Conservation (phyloP, 2,113 vertebrate genomes). For the Nycticebus coucang region DNA sequence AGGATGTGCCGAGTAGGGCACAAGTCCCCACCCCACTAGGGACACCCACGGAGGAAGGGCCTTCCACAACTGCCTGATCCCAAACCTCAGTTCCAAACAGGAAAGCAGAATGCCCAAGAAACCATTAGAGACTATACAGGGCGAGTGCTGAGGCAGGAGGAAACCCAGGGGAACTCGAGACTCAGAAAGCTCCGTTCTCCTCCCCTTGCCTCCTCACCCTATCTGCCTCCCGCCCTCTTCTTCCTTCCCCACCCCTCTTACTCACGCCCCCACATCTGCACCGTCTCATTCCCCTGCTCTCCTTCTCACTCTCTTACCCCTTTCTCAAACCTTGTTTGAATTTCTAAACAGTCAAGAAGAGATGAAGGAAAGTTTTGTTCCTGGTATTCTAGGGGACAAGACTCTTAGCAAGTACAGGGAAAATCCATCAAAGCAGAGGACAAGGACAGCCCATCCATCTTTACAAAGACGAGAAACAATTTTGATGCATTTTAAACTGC, state of each 20-base stretch:
- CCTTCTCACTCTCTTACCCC: background rate
- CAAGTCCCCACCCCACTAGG: background rate
- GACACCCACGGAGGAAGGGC: background rate
- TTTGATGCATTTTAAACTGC: constrained; percentile 1
- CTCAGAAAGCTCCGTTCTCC: background rate
- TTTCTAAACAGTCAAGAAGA: background rate
- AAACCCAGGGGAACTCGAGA: background rate
- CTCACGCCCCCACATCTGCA: background rate
- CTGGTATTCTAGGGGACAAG: background rate
- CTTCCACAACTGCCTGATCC: constrained; percentile 1
- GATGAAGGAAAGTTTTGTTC: background rate
- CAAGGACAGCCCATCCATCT: constrained; percentile 31
- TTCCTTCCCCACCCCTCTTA: rapidly evolving
- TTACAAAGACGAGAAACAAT: constrained; percentile 5
- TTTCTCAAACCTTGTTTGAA: background rate
- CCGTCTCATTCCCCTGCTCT: background rate
- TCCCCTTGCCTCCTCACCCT: background rate
- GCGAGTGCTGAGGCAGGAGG: background rate
- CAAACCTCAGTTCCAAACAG: background rate
- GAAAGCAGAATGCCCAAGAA: background rate
- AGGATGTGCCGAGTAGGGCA: too few relatives aligned
- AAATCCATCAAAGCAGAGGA: background rate
- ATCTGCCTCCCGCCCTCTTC: too few relatives aligned
- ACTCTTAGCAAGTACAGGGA: constrained; percentile 5
- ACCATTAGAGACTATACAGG: background rate